phyloP scores from a whole-genome alignment of 2,888 invertebrate species.

The Clostera curtula region DNA sequence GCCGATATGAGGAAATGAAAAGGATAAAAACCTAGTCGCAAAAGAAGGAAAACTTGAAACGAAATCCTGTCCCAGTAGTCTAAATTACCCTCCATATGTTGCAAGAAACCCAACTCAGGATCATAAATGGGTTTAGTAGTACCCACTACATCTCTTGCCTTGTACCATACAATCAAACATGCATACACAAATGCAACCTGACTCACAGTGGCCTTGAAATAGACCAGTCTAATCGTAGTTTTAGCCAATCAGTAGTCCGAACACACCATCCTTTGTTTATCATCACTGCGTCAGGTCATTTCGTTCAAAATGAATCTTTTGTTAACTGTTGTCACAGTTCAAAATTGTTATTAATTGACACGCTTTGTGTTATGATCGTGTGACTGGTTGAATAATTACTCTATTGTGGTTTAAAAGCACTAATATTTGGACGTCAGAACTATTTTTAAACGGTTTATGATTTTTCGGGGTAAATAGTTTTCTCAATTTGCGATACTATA shows the following conservation, averaged over 20 bases:
- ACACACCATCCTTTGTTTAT: conserved; percentile 55
- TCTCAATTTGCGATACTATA: too few relatives aligned
- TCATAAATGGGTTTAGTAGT: too few relatives aligned
- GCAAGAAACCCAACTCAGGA: too few relatives aligned
- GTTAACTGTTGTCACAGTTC: conserved; percentile 16
- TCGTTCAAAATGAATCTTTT: conserved; percentile 40
- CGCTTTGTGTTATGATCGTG: conserved; percentile 2
- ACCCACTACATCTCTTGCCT: conserved; percentile 25
- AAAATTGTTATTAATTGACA: conserved; percentile 14
- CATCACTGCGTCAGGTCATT: conserved; percentile 42
- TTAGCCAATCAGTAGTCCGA: conserved; percentile 65
- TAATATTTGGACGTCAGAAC: too few relatives aligned
- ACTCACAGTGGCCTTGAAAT: conserved; percentile 62
- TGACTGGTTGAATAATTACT: conserved; percentile 1
- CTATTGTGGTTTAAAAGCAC: neutral
- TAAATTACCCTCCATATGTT: too few relatives aligned
- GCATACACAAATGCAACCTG: conserved; percentile 53
- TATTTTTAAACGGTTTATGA: too few relatives aligned
- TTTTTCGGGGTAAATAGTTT: too few relatives aligned
- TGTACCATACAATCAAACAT: conserved; percentile 28
- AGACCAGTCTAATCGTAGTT: conserved; percentile 65
- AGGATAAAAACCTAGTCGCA: too few relatives aligned
- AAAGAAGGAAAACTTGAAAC: too few relatives aligned
- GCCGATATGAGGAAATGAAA: too few relatives aligned
- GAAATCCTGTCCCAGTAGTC: too few relatives aligned